Conservation (phyloP, 1,140 invertebrate species). For the Panulirus ornatus region DNA sequence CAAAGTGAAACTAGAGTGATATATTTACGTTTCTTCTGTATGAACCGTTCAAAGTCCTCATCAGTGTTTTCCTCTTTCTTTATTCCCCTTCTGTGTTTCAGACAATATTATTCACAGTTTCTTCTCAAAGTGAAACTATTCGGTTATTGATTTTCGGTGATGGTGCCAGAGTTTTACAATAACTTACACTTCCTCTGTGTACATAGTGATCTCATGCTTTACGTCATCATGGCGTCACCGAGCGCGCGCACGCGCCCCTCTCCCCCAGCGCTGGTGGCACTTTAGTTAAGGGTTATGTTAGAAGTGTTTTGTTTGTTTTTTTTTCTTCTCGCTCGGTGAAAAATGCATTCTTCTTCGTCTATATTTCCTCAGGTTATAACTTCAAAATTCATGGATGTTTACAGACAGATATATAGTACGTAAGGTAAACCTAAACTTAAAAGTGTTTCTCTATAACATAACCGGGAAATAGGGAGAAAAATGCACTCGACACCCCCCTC, state of each 20-base stretch:
- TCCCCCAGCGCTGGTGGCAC: slow-evolving; percentile 33
- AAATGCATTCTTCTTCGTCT: not conserved
- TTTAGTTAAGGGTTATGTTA: slow-evolving; percentile 46
- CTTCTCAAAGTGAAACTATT: slow-evolving; percentile 38
- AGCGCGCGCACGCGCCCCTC: too few relatives aligned
- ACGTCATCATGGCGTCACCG: slow-evolving; percentile 49
- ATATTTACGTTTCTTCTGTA: too few relatives aligned
- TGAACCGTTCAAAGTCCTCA: not conserved
- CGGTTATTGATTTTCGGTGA: slow-evolving; percentile 52
- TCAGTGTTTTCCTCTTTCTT: too few relatives aligned
- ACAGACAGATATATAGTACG: too few relatives aligned
- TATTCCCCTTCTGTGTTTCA: slow-evolving; percentile 59
- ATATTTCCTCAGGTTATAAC: not conserved
- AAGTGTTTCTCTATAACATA: too few relatives aligned
- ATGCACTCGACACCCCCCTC: not conserved
- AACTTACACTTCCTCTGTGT: slow-evolving; percentile 54
- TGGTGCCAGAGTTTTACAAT: slow-evolving; percentile 61
- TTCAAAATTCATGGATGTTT: too few relatives aligned
- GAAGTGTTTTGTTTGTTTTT: not conserved
- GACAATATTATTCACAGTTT: slow-evolving; percentile 47
- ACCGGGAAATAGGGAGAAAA: not conserved
- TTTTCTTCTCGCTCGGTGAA: not conserved
- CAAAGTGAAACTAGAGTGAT: slow-evolving; percentile 60
- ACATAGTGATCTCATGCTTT: slow-evolving; percentile 63
- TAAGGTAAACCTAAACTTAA: too few relatives aligned